These are phyloP conservation scores for Chloebia gouldiae DNA, from an alignment of 2,113 vertebrate genomes.

Conservation along the genomic window DNA sequence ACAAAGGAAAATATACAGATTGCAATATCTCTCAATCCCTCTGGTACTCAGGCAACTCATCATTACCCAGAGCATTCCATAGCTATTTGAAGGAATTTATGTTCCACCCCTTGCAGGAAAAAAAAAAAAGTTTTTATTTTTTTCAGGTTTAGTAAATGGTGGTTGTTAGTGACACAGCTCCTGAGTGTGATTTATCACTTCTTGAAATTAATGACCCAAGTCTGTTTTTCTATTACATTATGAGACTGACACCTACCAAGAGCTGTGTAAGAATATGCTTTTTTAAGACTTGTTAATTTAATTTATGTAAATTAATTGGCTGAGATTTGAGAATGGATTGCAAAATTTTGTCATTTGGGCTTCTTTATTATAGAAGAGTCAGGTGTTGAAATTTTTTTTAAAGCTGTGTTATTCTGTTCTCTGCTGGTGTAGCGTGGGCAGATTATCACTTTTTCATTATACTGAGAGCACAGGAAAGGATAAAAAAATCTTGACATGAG, in stretches of 20 bases:
- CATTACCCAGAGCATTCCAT: background rate
- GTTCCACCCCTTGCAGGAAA: background rate
- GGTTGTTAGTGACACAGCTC: slow-evolving; percentile 17
- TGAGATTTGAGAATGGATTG: slow-evolving; percentile 41
- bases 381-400: slow-evolving; percentile 70
- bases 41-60: background rate
- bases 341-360: slow-evolving; percentile 58
- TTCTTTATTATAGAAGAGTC: slow-evolving; percentile 70
- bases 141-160: background rate
- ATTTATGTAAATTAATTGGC: slow-evolving; percentile 69
- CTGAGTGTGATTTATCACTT: slow-evolving; percentile 33
- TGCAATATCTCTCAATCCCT: background rate
- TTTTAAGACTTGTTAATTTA: slow-evolving; percentile 69
- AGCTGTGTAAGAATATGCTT: slow-evolving; percentile 12
- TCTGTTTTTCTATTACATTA: slow-evolving; percentile 29
- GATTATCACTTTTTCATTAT: slow-evolving; percentile 75
- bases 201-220: slow-evolving; percentile 51
- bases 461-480: slow-evolving; percentile 20
- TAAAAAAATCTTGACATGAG: slow-evolving; percentile 28
- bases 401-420: slow-evolving; percentile 67
- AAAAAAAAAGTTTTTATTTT: background rate
- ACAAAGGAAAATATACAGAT: background rate
- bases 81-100: slow-evolving; percentile 13
- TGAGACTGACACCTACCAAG: background rate
- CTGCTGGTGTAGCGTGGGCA: slow-evolving; percentile 50